Evolutionary conservation across 2,797 vertebrate genomes (phyloP).

Genomic region (Coregonus suidteri): DNA sequence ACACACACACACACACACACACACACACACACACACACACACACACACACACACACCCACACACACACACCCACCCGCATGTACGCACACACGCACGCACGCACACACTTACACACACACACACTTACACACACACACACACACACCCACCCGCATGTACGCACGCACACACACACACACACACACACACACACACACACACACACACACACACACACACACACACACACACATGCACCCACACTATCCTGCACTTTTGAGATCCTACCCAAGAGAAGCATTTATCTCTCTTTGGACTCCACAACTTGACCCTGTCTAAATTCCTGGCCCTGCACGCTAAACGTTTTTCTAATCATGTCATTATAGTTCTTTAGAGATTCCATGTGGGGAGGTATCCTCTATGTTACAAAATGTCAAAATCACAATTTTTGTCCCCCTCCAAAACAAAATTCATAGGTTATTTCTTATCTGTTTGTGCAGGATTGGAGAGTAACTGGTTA

Average conservation of each 20-base stretch:
- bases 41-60: constrained; percentile 34
- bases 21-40: constrained; percentile 9
- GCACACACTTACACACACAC: no score
- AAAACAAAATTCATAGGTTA: background rate
- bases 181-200: background rate
- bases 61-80: constrained; percentile 33
- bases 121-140: no score
- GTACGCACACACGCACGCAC: no score
- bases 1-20: background rate
- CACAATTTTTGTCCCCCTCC: background rate
- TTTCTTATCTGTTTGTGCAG: background rate
- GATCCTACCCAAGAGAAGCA: constrained; percentile 34
- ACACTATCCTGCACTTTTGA: constrained; percentile 20
- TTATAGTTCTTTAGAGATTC: background rate
- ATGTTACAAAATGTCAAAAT: background rate
- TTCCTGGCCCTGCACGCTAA: constrained; percentile 48
- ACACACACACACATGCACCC: background rate
- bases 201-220: no score
- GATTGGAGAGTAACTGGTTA: no score
- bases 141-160: background rate
- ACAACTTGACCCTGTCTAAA: constrained; percentile 54
- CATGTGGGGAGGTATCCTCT: background rate
- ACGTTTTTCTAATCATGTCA: background rate
- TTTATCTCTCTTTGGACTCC: constrained; percentile 63
- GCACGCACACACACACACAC: background rate